Evolutionary conservation across 2,797 vertebrate genomes (phyloP).

Genomic region (Threskiornis aethiopicus): DNA sequence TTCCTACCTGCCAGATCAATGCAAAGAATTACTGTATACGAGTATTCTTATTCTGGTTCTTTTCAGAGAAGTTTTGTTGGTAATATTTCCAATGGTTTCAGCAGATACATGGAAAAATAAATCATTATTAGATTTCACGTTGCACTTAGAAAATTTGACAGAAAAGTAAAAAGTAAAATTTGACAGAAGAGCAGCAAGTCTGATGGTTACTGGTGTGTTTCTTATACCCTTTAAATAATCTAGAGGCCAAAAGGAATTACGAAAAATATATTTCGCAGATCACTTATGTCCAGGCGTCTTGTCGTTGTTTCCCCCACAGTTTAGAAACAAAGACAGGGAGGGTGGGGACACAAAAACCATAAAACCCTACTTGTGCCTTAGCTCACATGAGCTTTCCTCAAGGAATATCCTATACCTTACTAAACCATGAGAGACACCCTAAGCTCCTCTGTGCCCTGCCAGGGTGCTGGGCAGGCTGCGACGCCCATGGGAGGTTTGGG

Average conservation of each 20-base stretch:
- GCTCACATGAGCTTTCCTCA: background rate
- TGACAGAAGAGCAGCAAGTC: background rate
- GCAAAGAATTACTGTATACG: background rate
- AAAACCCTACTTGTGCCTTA: background rate
- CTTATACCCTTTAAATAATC: background rate
- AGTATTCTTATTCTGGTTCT: background rate
- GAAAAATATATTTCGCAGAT: background rate
- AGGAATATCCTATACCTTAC: background rate
- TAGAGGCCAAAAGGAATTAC: background rate
- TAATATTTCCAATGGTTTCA: background rate
- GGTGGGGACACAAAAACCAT: fast-evolving
- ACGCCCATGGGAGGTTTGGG: background rate
- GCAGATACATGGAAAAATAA: background rate
- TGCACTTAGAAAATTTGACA: background rate
- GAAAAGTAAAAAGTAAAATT: background rate
- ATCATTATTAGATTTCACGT: background rate
- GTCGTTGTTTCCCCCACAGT: background rate
- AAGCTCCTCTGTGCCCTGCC: background rate
- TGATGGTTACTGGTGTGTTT: background rate
- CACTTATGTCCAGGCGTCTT: background rate
- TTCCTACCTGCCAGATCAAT: background rate
- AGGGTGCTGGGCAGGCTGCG: background rate
- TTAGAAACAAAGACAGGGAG: background rate
- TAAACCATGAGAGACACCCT: background rate
- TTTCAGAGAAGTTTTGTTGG: background rate